Base-by-base conservation (phyloP, 2,797 vertebrate genomes). In the Gymnoscopelus braueri region DNA sequence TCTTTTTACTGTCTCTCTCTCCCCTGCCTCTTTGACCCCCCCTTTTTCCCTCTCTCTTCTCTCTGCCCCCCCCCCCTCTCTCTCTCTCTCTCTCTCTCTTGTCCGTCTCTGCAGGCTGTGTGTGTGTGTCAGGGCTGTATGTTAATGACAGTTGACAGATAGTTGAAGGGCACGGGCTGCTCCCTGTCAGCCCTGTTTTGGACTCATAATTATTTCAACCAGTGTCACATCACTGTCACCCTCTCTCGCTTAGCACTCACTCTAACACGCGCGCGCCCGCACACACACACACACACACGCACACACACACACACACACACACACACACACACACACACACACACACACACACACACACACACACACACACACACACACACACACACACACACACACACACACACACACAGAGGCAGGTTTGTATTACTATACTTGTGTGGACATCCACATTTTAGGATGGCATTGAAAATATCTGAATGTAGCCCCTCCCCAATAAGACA, bases 191-290 rank as follows among this genome's bases (percentile, higher is more conserved):
- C 96, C 95, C 94, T 92, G 94, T 97, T 97, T 97, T 98, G 97
- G 97, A 96, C 97, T 99, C 97, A 97, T 98, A 98, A 98, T 98
- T 98, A 99, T 98, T 97, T 98, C 96, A 44, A 96, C 96, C 94
- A 91, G 96, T 98, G 97, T 98, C 97, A 98, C 96, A 94, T 92
- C 94, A 96, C 96, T 98, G 97, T 98, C 97, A 98, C 93, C 95
- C 94, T 94, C 89, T 94, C 95, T 94, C 94, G 93, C 95, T 95
- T 95, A 96, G 95, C 95, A 94, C 94, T 95, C 93, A 83, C 26
- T 29, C 26, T 29, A 29, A 29, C 39, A 7, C 39, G 2, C 9
- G 0, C 39, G 2, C 39, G 8, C 39, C 0, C 6, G 1, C 39
- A 7, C 39, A 44, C 7, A 3, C 90, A 60, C 78, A 67, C 75